A percentile compares a stretch with the other conserved stretches of the same genome.
These are phyloP conservation scores for Platycercus adscitus DNA, from an alignment of 2,113 vertebrate species.

Conservation along the genomic window DNA sequence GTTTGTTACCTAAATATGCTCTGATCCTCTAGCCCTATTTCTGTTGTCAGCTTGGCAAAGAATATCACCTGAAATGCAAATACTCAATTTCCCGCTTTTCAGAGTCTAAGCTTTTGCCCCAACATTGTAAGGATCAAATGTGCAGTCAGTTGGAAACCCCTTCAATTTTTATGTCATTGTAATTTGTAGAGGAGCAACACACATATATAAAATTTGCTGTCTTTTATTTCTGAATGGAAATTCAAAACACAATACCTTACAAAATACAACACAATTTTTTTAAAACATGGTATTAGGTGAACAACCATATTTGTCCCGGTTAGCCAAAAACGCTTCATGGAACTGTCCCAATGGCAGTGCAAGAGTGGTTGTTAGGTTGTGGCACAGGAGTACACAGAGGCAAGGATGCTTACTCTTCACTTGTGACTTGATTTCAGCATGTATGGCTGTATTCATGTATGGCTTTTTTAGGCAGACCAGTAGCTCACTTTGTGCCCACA, in stretches of 20 bases:
- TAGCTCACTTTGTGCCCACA: neutral
- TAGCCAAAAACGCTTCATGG: neutral
- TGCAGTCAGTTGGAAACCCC: neutral
- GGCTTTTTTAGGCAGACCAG: neutral
- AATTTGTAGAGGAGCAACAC: neutral
- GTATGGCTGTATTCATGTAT: neutral
- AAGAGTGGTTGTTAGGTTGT: neutral
- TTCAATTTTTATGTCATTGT: neutral
- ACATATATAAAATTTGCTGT: neutral
- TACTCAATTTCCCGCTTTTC: neutral
- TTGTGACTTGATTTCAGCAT: neutral
- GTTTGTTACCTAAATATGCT: neutral
- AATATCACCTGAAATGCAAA: neutral
- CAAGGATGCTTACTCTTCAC: neutral
- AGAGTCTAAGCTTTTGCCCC: neutral
- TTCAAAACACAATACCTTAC: neutral
- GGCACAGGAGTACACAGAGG: neutral
- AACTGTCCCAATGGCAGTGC: neutral
- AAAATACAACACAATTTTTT: neutral
- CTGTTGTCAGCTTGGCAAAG: neutral
- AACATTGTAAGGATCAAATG: neutral
- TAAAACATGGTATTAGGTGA: neutral
- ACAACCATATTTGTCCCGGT: rapidly evolving
- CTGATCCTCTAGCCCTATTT: neutral
- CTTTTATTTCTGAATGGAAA: neutral